These are phyloP conservation scores for Malurus cyaneus DNA, from an alignment of 2,113 vertebrate species.

Conservation along the genomic window DNA sequence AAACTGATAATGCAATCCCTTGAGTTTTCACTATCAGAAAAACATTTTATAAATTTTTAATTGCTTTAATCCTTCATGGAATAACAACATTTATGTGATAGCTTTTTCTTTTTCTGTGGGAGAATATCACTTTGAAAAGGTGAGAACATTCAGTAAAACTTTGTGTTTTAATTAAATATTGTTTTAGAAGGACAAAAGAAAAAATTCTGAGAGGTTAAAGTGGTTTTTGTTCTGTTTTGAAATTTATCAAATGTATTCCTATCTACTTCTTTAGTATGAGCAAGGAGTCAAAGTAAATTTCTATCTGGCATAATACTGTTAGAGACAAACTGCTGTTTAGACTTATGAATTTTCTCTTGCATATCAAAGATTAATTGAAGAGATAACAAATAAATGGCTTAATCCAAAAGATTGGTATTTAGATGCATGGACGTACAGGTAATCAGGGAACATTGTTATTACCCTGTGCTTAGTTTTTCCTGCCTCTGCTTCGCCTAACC, in stretches of 20 bases:
- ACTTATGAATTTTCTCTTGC: not conserved
- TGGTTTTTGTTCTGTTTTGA: not conserved
- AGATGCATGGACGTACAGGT: not conserved
- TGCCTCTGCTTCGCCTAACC: not conserved
- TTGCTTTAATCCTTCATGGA: not conserved
- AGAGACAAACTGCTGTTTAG: not conserved
- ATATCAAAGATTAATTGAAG: not conserved
- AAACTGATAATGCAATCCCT: not conserved
- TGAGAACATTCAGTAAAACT: not conserved
- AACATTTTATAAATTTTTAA: not conserved
- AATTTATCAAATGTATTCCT: not conserved
- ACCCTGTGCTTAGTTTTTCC: not conserved
- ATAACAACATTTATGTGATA: not conserved
- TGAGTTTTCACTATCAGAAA: not conserved
- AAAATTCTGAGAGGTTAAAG: not conserved
- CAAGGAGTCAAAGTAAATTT: not conserved
- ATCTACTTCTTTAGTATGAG: not conserved
- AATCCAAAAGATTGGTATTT: not conserved
- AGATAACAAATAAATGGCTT: not conserved
- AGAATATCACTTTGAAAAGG: not conserved
- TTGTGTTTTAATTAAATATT: not conserved
- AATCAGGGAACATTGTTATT: not conserved
- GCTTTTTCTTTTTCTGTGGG: not conserved
- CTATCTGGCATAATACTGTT: not conserved
- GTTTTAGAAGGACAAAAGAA: not conserved